Evolutionary conservation across 2,888 invertebrate species (phyloP), one percentile per base, ranked within the genome.

Genomic region (Hydriomena furcata): DNA sequence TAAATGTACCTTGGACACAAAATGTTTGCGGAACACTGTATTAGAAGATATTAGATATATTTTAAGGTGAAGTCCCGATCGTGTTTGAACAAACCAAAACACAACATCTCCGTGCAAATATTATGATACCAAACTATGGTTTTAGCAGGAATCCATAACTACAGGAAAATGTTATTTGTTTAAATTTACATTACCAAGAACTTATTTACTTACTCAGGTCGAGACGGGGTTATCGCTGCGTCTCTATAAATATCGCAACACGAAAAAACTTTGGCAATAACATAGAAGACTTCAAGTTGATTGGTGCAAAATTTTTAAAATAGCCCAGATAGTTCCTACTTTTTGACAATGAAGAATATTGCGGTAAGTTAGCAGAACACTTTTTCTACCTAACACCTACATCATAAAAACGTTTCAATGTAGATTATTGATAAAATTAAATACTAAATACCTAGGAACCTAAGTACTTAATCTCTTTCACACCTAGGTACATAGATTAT

Each of bases 121-220:
- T 30, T 30, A 11, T 10, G 7, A 10, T 11, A 31, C 12, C 12
- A 23, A 23, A 7, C 23, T 6, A 23, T 7, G 23, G 7, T 7
- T 23, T 23, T 7, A 23, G 7, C 23, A 23, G 23, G 7, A 23
- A 23, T 23, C 1, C 7, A 23, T 23, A 7, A 31, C n/a, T n/a
- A n/a, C n/a, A 31, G 31, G 12, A 12, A 12, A 12, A 28, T 11
- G 5, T 11, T 17, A 11, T 28, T 11, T 23, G 7, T 7, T 23
- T 5, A 23, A 11, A 8, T 28, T 11, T 6, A 5, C 10, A 30
- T 30, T 31, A 31, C 31, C 12, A 13, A 7, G 31, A 17, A 31
- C 31, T 31, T 31, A 31, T 31, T 23, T 23, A 31, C 31, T 31
- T 13, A 31, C 31, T 31, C 31, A 31, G 31, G 31, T n/a, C 13